A percentile compares a stretch with the other conserved stretches of the same genome.
These are phyloP conservation scores for Ornithorhynchus anatinus DNA, from an alignment of 2,113 vertebrate genomes.

Conservation along the genomic window DNA sequence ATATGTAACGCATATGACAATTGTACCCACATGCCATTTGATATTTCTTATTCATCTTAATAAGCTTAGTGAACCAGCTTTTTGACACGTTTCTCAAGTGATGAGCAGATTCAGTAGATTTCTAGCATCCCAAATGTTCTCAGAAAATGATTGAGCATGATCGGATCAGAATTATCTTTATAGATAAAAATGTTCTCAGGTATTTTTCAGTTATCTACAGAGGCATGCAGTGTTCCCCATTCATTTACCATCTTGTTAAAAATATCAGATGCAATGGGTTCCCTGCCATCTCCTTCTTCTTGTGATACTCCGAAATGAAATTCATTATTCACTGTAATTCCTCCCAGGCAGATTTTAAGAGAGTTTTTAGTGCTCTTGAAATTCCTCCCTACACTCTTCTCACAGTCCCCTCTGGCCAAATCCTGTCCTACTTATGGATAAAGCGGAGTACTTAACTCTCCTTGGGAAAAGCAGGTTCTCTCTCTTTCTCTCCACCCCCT, in stretches of 20 bases:
- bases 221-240: not conserved
- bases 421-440: slow-evolving; percentile 7
- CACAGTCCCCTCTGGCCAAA: not conserved
- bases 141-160: too few relatives aligned
- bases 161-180: not conserved
- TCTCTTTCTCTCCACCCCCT: too few relatives aligned
- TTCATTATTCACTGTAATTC: not conserved
- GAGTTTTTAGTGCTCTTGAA: not conserved
- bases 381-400: not conserved
- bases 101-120: not conserved
- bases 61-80: not conserved
- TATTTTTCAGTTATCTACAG: not conserved
- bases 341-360: not conserved
- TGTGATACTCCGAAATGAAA: not conserved
- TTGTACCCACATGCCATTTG: too few relatives aligned
- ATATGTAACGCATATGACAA: too few relatives aligned
- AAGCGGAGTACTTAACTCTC: not conserved
- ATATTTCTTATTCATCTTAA: too few relatives aligned
- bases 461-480: not conserved
- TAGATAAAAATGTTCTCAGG: not conserved
- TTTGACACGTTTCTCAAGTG: not conserved
- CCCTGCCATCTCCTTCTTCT: not conserved
- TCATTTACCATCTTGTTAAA: not conserved
- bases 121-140: not conserved
- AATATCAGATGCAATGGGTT: not conserved